Percentiles rank a stretch among this genome's conserved stretches.
phyloP scores from a whole-genome alignment of 2,888 invertebrate genomes.

The Cheilosia pagana region DNA sequence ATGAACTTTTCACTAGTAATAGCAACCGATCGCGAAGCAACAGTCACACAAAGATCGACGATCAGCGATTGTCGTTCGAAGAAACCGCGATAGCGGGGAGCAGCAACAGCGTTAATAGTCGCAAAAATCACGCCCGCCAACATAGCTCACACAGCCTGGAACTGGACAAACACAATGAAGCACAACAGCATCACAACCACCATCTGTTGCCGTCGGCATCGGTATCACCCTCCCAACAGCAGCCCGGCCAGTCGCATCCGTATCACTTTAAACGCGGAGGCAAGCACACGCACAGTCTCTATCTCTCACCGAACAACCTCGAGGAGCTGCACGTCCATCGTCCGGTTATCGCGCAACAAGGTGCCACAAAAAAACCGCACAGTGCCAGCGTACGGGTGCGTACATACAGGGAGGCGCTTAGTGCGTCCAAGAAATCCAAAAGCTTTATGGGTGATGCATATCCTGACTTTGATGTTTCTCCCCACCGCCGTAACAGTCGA shows the following conservation, averaged over 20 bases:
- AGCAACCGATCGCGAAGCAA: conserved; percentile 82
- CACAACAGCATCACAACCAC: conserved; percentile 79
- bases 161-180: conserved; percentile 79
- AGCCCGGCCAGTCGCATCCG: conserved; percentile 71
- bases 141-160: conserved; percentile 83
- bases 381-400: conserved; percentile 83
- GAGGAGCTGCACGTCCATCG: conserved; percentile 82
- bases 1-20: conserved; percentile 82
- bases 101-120: conserved; percentile 76
- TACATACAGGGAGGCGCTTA: conserved; percentile 82
- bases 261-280: conserved; percentile 83
- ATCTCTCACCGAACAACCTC: conserved; percentile 82
- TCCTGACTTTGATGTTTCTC: conserved; percentile 83
- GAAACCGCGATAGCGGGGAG: conserved; percentile 77
- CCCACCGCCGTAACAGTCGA: conserved; percentile 83
- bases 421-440: conserved; percentile 83
- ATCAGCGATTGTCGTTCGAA: conserved; percentile 82
- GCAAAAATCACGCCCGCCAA: conserved; percentile 80
- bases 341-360: conserved; percentile 81
- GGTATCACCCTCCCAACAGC: conserved; percentile 68
- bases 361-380: conserved; percentile 80
- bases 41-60: conserved; percentile 82
- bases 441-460: conserved; percentile 83
- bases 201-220: conserved; percentile 79
- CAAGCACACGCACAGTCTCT: conserved; percentile 82